These are phyloP conservation scores for Lobophora halterata DNA, from an alignment of 2,888 invertebrate species.

Conservation along the genomic window DNA sequence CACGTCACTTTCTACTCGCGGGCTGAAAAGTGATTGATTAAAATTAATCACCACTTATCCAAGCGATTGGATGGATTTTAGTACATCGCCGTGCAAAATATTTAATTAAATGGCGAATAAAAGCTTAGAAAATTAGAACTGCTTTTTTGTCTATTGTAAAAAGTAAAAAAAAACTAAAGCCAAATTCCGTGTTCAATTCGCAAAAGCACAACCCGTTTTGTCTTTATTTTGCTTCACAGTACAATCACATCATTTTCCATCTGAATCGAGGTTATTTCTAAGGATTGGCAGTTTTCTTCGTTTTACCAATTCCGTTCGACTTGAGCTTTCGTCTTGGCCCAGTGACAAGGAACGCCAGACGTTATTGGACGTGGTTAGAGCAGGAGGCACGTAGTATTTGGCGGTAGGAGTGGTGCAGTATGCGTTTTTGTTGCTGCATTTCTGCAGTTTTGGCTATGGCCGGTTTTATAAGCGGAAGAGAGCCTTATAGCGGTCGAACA, in stretches of 20 bases:
- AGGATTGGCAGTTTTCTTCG: constrained; percentile 33
- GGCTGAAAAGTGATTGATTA: constrained; percentile 26
- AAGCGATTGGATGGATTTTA: no score
- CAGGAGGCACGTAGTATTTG: constrained; percentile 48
- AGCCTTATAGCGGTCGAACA: background rate
- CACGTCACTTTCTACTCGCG: constrained; percentile 21
- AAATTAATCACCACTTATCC: constrained; percentile 17
- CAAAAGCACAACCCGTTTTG: no score
- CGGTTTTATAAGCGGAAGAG: constrained; percentile 32
- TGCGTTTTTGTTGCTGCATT: constrained; percentile 71
- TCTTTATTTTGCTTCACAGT: no score
- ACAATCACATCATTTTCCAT: no score
- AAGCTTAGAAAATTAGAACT: no score
- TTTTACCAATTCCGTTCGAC: constrained; percentile 43
- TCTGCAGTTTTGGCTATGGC: constrained; percentile 54
- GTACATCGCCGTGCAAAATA: no score
- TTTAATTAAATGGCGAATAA: no score
- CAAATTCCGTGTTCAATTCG: no score
- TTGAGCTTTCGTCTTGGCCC: constrained; percentile 36
- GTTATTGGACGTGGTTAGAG: constrained; percentile 33
- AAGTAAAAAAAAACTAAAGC: no score
- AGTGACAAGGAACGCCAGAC: constrained; percentile 43
- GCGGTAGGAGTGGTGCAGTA: constrained; percentile 70
- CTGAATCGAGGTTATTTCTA: background rate
- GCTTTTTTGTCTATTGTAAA: no score